These are phyloP conservation scores for Tympanoctomys barrerae DNA, from an alignment of 2,797 vertebrate species.

Conservation along the genomic window DNA sequence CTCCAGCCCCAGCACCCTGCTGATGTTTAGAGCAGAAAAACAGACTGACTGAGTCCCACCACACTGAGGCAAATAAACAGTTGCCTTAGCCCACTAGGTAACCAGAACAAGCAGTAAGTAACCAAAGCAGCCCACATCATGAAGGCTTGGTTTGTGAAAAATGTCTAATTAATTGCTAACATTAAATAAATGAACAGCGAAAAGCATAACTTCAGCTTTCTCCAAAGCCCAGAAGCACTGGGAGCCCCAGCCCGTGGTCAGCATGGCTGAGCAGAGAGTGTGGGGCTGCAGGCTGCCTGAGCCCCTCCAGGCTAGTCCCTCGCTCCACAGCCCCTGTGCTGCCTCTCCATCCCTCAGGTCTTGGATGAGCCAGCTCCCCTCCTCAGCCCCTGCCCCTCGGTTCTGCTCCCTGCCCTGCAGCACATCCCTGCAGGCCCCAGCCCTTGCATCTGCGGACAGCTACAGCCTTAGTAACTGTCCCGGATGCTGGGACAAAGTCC, in stretches of 20 bases:
- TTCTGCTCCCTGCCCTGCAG: not conserved
- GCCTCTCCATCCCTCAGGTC: not conserved
- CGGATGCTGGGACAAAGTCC: not conserved
- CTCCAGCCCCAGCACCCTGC: not conserved
- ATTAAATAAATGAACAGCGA: not conserved
- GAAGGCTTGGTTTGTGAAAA: not conserved
- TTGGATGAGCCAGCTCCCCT: not conserved
- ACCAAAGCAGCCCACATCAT: not conserved
- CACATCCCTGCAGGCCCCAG: not conserved
- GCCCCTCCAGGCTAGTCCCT: not conserved
- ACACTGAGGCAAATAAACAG: not conserved
- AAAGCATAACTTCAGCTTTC: not conserved
- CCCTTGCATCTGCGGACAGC: not conserved
- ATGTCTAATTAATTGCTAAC: not conserved
- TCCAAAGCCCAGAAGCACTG: not conserved
- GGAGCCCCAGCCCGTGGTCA: rapidly evolving
- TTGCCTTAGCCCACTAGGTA: not conserved
- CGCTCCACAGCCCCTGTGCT: not conserved
- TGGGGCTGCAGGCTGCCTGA: rapidly evolving
- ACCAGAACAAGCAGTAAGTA: not conserved
- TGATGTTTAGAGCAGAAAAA: not conserved
- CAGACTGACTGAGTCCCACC: not conserved
- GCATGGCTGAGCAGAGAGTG: rapidly evolving
- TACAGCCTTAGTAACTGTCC: not conserved
- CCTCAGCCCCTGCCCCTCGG: rapidly evolving